A percentile compares a stretch with the other conserved stretches of the same genome.
phyloP scores from a whole-genome alignment of 2,888 invertebrate species.

The Drosophila emarginata region DNA sequence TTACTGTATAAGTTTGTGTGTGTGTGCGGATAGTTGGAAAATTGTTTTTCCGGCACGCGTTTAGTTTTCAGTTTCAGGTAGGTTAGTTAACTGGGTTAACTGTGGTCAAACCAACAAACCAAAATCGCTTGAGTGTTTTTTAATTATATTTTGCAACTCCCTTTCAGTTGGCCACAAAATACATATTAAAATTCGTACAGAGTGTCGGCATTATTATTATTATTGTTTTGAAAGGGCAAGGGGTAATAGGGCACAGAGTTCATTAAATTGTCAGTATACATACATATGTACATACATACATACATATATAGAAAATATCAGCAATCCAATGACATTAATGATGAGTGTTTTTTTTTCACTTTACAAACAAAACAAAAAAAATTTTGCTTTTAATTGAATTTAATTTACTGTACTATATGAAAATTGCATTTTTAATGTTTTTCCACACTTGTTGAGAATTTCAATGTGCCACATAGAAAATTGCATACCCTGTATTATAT shows the following conservation, averaged over 20 bases:
- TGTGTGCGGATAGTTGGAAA: slow-evolving; percentile 55
- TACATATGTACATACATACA: background rate
- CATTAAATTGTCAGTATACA: slow-evolving; percentile 52
- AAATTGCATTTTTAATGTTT: slow-evolving; percentile 61
- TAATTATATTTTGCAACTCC: slow-evolving; percentile 15
- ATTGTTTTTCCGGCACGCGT: slow-evolving; percentile 60
- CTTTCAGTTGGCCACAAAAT: background rate
- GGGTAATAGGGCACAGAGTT: slow-evolving; percentile 35
- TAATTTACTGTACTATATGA: slow-evolving; percentile 47
- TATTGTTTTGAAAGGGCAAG: slow-evolving; percentile 18
- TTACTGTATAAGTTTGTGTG: slow-evolving; percentile 8
- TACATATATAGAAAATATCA: background rate
- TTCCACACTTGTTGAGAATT: slow-evolving; percentile 3
- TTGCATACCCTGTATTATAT: background rate
- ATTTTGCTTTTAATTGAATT: slow-evolving; percentile 63
- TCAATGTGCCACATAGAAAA: slow-evolving; percentile 44
- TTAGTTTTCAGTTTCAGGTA: slow-evolving; percentile 26
- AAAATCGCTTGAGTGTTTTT: slow-evolving; percentile 34
- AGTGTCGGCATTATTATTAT: background rate
- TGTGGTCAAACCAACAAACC: slow-evolving; percentile 31
- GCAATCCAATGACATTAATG: slow-evolving; percentile 22
- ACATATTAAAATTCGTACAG: background rate
- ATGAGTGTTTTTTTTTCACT: slow-evolving; percentile 12
- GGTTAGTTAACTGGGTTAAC: slow-evolving; percentile 42
- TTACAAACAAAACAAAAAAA: slow-evolving; percentile 5